Evolutionary conservation across 2,888 invertebrate species (phyloP).

Genomic region (Parnassius smintheus): DNA sequence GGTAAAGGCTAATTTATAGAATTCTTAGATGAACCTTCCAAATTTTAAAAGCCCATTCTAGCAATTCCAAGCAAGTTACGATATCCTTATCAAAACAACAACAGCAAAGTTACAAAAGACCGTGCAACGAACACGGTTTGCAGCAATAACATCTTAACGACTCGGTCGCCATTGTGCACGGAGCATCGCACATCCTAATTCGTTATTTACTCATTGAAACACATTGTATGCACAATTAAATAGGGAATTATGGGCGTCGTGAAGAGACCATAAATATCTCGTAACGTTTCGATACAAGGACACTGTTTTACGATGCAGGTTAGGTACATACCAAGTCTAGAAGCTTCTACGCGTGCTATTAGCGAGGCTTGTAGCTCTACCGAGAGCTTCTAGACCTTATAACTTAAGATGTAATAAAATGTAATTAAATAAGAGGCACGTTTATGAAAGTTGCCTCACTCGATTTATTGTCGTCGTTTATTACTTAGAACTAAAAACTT

Average conservation of each 20-base stretch:
- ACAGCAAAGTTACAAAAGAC: conserved; percentile 5
- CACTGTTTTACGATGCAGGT: conserved; percentile 31
- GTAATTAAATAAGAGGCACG: too few relatives aligned
- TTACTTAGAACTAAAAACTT: too few relatives aligned
- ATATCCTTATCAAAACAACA: not conserved
- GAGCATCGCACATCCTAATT: conserved; percentile 13
- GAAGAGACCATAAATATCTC: conserved; percentile 39
- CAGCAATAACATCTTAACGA: conserved; percentile 15
- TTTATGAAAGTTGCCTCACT: too few relatives aligned
- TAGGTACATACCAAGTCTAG: conserved; percentile 15
- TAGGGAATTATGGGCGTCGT: conserved; percentile 40
- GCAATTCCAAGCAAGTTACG: not conserved
- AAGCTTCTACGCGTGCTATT: conserved; percentile 5
- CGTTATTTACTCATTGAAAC: conserved; percentile 27
- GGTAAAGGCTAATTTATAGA: too few relatives aligned
- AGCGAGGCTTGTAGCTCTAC: too few relatives aligned
- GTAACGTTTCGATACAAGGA: conserved; percentile 38
- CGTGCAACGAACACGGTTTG: conserved; percentile 3
- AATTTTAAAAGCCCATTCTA: too few relatives aligned
- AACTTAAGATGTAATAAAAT: too few relatives aligned
- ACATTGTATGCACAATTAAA: conserved; percentile 47
- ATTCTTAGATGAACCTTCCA: too few relatives aligned
- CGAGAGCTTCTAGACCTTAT: too few relatives aligned
- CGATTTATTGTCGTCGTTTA: too few relatives aligned
- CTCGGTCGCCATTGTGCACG: conserved; percentile 3